These are phyloP conservation scores for Schizaphis graminum DNA, from an alignment of 2,888 invertebrate species.

Conservation along the genomic window DNA sequence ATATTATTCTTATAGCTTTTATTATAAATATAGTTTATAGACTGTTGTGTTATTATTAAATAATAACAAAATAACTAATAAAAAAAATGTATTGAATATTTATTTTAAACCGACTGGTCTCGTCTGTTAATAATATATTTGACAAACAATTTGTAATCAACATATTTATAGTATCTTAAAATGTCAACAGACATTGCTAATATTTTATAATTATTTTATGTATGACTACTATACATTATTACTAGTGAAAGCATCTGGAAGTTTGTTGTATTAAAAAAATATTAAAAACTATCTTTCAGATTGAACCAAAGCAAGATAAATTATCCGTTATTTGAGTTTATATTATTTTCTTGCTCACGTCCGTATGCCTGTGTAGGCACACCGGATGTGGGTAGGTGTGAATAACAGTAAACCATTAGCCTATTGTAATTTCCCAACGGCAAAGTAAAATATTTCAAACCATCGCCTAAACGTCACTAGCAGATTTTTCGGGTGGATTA, in stretches of 20 bases:
- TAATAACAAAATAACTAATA: neutral
- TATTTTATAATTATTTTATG: neutral
- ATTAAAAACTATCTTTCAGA: neutral
- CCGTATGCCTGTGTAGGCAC: neutral
- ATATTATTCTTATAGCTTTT: neutral
- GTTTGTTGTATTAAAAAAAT: neutral
- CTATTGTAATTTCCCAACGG: neutral
- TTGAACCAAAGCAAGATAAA: neutral
- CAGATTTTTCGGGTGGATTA: neutral
- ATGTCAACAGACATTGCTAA: neutral
- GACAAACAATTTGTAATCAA: neutral
- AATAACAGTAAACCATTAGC: neutral
- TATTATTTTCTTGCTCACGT: neutral
- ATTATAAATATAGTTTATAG: neutral
- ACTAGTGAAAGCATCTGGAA: neutral
- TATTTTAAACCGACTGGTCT: neutral
- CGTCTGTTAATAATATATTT: neutral
- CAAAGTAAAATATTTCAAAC: conserved; percentile 24
- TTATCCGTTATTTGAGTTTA: neutral
- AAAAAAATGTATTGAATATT: neutral
- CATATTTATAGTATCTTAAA: neutral
- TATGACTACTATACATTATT: neutral
- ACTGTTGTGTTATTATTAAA: neutral
- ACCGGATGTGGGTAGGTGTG: no score
- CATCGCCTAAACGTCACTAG: conserved; percentile 24